Evolutionary conservation across 37 sponge, comb jelly and placozoan genomes (phyloP).

Genomic region (Corticium candelabrum): DNA sequence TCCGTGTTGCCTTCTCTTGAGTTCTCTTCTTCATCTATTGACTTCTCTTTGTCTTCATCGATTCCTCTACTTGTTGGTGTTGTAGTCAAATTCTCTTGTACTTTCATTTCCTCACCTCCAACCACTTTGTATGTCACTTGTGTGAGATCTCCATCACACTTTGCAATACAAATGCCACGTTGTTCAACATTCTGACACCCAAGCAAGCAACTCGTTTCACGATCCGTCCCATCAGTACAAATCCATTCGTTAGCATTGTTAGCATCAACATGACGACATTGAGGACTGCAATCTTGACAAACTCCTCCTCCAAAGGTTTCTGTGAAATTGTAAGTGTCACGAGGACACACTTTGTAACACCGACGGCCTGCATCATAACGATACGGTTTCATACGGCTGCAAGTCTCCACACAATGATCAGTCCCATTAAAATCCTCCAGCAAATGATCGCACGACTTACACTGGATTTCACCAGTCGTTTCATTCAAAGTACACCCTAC

Average conservation of each 20-base stretch:
- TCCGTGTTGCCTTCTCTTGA: not conserved
- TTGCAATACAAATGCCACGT: not conserved
- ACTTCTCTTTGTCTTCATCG: no score
- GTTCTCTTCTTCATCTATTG: no score
- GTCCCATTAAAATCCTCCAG: no score
- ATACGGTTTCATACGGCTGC: no score
- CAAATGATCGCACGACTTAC: not conserved
- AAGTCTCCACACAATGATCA: no score
- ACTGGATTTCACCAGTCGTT: not conserved
- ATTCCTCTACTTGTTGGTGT: no score
- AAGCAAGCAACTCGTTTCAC: not conserved
- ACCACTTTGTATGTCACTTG: no score
- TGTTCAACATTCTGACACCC: not conserved
- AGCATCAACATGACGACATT: not conserved
- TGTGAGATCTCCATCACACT: not conserved
- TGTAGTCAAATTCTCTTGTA: no score
- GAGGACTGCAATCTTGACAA: not conserved
- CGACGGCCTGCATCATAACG: no score
- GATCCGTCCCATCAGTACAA: not conserved
- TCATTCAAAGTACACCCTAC: not conserved
- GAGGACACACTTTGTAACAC: no score
- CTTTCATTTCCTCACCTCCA: no score
- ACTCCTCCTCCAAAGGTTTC: not conserved
- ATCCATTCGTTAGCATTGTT: not conserved
- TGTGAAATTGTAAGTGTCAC: not conserved